These are phyloP conservation scores for Solen grandis DNA, from an alignment of 1,140 invertebrate genomes.

Conservation along the genomic window DNA sequence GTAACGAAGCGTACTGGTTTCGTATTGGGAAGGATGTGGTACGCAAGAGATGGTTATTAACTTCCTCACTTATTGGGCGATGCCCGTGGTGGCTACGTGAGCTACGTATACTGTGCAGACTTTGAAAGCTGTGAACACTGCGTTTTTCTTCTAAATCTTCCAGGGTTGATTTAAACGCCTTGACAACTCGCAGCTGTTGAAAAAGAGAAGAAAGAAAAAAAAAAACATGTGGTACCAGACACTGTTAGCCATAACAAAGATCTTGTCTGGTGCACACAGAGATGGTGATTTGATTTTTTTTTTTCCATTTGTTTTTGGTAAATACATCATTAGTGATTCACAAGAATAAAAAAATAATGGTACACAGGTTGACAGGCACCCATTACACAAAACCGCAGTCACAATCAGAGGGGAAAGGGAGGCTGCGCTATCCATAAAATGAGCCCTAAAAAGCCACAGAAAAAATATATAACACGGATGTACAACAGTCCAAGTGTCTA, in stretches of 20 bases:
- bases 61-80: slow-evolving; percentile 88
- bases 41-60: slow-evolving; percentile 63
- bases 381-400: slow-evolving; percentile 51
- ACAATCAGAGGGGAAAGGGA: slow-evolving; percentile 42
- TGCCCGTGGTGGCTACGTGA: slow-evolving; percentile 89
- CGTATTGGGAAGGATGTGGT: slow-evolving; percentile 54
- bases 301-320: too few species aligned
- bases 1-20: slow-evolving; percentile 51
- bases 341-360: too few species aligned
- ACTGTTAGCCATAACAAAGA: too few species aligned
- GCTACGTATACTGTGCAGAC: slow-evolving; percentile 95
- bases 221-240: background rate
- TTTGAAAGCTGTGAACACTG: slow-evolving; percentile 96
- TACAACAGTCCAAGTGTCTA: too few species aligned
- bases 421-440: slow-evolving; percentile 15
- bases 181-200: slow-evolving; percentile 98
- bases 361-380: too few species aligned
- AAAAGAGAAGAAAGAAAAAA: slow-evolving; percentile 44
- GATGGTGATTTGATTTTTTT: too few species aligned
- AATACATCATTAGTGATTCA: too few species aligned
- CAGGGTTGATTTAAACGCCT: slow-evolving; percentile 99
- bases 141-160: slow-evolving; percentile 99
- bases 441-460: slow-evolving; percentile 26
- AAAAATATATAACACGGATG: slow-evolving; percentile 11
- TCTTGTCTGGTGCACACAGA: too few species aligned